Evolutionary conservation across 1,140 invertebrate genomes (phyloP).

Genomic region (Palaemon carinicauda): DNA sequence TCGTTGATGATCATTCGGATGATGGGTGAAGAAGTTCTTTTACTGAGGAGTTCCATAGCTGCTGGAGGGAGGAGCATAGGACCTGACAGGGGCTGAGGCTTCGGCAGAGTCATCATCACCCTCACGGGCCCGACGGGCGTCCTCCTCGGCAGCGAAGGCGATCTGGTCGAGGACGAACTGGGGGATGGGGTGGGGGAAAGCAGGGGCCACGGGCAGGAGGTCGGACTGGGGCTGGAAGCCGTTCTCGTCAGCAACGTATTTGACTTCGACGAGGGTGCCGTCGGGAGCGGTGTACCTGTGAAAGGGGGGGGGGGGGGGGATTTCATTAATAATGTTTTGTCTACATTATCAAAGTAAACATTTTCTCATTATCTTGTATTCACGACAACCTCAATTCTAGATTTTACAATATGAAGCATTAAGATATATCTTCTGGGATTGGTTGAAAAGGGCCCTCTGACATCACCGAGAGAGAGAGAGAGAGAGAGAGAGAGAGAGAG

Average conservation of each 20-base stretch:
- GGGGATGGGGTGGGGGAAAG: constrained; percentile 43
- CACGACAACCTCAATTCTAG: not conserved
- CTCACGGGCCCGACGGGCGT: not conserved
- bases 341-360: not conserved
- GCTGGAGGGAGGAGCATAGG: not conserved
- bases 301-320: not conserved
- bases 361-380: not conserved
- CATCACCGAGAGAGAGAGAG: no score
- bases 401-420: not conserved
- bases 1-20: no score
- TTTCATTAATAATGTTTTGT: not conserved
- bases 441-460: no score
- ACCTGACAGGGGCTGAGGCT: not conserved
- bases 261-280: not conserved
- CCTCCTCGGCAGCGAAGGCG: constrained; percentile 4
- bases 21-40: no score
- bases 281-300: constrained; percentile 18
- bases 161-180: constrained; percentile 53
- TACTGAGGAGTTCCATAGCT: not conserved
- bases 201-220: constrained; percentile 19
- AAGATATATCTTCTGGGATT: not conserved
- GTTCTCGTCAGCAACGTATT: constrained; percentile 7
- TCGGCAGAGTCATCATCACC: not conserved
- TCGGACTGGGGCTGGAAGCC: constrained; percentile 19
- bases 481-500: no score